These are phyloP conservation scores for Sycophaga agraensis DNA, from an alignment of 1,140 invertebrate genomes.

Conservation along the genomic window DNA sequence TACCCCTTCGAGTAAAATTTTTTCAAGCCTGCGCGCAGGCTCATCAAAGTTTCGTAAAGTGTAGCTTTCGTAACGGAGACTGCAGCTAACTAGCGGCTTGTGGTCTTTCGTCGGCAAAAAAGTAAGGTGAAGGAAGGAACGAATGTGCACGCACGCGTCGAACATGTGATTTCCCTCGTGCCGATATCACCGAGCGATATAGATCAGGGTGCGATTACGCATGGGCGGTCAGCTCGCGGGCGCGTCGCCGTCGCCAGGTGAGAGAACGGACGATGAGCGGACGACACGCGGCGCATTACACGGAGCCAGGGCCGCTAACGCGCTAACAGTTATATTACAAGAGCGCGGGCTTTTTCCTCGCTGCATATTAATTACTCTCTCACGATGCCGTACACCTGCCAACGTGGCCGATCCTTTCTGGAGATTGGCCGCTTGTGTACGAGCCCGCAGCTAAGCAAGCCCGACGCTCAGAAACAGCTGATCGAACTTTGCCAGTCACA, in stretches of 20 bases:
- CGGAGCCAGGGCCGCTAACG: conserved; percentile 36
- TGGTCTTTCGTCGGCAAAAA: not conserved
- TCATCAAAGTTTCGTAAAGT: no score
- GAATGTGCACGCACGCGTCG: no score
- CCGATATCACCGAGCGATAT: not conserved
- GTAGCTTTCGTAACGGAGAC: no score
- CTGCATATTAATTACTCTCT: conserved; percentile 49
- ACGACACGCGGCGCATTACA: conserved; percentile 10
- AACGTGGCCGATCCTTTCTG: conserved; percentile 7
- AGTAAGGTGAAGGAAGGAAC: not conserved
- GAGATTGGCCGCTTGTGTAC: no score
- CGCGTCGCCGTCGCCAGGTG: conserved; percentile 33
- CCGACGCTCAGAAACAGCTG: no score
- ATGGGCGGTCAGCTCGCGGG: not conserved
- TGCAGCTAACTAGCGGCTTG: no score
- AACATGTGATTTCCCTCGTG: conserved; percentile 11
- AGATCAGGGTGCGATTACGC: no score
- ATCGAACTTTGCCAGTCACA: no score
- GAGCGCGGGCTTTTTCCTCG: conserved; percentile 38
- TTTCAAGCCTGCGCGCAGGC: no score
- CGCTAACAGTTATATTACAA: conserved; percentile 41
- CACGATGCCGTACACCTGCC: conserved; percentile 34
- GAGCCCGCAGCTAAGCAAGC: no score
- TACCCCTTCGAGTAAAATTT: no score
- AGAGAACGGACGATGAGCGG: not conserved